These are phyloP conservation scores for Rhinoderma darwinii DNA, from an alignment of 2,113 vertebrate genomes.

Conservation along the genomic window DNA sequence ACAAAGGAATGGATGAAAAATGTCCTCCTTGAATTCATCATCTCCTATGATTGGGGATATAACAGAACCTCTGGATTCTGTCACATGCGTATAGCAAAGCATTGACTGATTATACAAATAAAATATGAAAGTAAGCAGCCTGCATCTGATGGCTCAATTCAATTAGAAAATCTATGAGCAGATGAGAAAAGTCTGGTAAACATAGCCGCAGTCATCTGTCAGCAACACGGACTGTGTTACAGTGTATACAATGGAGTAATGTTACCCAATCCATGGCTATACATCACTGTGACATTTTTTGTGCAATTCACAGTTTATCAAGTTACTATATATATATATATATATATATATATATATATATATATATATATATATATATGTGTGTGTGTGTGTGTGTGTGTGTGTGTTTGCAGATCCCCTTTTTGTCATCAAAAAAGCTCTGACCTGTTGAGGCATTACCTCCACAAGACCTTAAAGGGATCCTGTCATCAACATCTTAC, in stretches of 20 bases:
- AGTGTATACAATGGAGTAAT: conserved; percentile 17
- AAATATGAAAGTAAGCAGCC: not conserved
- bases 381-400: no score
- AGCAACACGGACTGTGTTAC: conserved; percentile 8
- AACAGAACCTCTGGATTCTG: not conserved
- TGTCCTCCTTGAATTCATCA: conserved; percentile 31
- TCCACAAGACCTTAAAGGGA: no score
- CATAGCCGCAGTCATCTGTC: conserved; percentile 9
- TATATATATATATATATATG: no score
- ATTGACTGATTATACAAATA: conserved; percentile 37
- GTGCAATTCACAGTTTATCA: not conserved
- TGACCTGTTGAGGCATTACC: no score
- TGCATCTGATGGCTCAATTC: not conserved
- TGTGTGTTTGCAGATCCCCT: no score
- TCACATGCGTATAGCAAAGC: not conserved
- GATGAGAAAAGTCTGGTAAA: not conserved
- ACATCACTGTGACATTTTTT: conserved; percentile 21
- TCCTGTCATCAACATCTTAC: no score
- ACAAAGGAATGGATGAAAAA: not conserved
- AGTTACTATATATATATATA: not conserved
- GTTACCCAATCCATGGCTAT: not conserved
- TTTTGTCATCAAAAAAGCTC: no score
- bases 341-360: no score
- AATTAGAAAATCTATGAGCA: conserved; percentile 11
- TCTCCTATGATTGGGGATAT: conserved; percentile 12